Conservation (phyloP, 1,140 invertebrate genomes). For the Hirudo medicinalis region DNA sequence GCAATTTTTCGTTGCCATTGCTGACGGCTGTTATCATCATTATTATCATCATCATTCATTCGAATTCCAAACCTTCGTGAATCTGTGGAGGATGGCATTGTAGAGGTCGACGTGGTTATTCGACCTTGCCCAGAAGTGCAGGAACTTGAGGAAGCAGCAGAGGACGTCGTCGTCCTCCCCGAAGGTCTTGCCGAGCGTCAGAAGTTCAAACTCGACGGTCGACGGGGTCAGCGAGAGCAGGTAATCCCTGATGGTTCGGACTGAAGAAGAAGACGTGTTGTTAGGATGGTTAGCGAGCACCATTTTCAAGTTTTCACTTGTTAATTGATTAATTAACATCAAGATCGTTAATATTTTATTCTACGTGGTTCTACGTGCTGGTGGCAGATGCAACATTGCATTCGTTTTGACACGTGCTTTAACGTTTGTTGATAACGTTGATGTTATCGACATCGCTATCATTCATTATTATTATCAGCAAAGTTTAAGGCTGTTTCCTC, state of each 20-base stretch:
- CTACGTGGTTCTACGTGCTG: too few species aligned
- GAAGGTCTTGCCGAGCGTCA: constrained; percentile 57
- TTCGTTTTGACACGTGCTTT: too few species aligned
- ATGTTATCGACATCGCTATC: background rate
- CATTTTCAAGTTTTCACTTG: too few species aligned
- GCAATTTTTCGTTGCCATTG: too few species aligned
- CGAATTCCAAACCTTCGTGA: background rate
- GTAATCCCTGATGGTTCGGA: constrained; percentile 49
- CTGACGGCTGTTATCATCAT: too few species aligned
- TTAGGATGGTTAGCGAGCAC: too few species aligned
- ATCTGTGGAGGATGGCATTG: constrained; percentile 7
- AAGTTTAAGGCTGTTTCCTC: too few species aligned
- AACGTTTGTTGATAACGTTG: too few species aligned
- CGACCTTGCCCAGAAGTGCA: constrained; percentile 47
- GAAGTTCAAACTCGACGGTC: constrained; percentile 75
- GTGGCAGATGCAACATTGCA: too few species aligned
- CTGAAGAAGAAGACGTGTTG: constrained; percentile 23
- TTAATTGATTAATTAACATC: too few species aligned
- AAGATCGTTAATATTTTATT: too few species aligned
- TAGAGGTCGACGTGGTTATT: constrained; percentile 3
- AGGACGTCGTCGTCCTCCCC: constrained; percentile 57
- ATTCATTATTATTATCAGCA: background rate
- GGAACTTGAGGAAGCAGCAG: constrained; percentile 63
- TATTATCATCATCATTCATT: too few species aligned
- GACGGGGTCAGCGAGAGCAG: constrained; percentile 72